Conservation (phyloP, 2,888 invertebrate genomes). For the Folsomia manolachei region DNA sequence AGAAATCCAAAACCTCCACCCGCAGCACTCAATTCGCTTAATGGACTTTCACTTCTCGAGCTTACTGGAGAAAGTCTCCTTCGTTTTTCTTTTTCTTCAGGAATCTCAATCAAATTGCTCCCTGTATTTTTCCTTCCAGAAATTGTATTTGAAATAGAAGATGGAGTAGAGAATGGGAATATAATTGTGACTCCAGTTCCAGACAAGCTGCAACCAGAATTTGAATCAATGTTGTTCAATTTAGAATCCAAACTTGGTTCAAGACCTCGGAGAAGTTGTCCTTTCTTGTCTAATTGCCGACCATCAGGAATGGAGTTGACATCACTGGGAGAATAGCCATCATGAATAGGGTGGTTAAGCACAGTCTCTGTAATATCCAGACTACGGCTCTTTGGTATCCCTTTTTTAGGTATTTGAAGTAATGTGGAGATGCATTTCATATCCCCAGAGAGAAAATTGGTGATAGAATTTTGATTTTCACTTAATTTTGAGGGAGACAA, state of each 20-base stretch:
- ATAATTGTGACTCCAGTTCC: constrained; percentile 36
- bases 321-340: background rate
- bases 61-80: constrained; percentile 69
- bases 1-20: constrained; percentile 51
- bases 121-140: constrained; percentile 21
- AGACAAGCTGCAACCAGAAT: constrained; percentile 19
- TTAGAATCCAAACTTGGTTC: constrained; percentile 51
- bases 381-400: constrained; percentile 58
- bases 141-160: constrained; percentile 25
- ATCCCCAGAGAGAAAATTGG: constrained; percentile 32
- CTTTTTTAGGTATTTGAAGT: constrained; percentile 55
- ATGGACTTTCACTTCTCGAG: constrained; percentile 73
- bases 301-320: background rate
- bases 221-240: constrained; percentile 44
- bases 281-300: constrained; percentile 18
- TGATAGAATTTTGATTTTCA: background rate
- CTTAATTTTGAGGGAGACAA: constrained; percentile 15
- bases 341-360: constrained; percentile 4
- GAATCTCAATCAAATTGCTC: constrained; percentile 39
- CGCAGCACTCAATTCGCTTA: constrained; percentile 64
- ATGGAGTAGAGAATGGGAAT: constrained; percentile 26
- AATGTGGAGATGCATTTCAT: constrained; percentile 33
- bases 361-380: constrained; percentile 56
- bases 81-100: constrained; percentile 51
- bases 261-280: constrained; percentile 39